Conservation (phyloP, 2,113 vertebrate species). For the Gopherus evgoodei region DNA sequence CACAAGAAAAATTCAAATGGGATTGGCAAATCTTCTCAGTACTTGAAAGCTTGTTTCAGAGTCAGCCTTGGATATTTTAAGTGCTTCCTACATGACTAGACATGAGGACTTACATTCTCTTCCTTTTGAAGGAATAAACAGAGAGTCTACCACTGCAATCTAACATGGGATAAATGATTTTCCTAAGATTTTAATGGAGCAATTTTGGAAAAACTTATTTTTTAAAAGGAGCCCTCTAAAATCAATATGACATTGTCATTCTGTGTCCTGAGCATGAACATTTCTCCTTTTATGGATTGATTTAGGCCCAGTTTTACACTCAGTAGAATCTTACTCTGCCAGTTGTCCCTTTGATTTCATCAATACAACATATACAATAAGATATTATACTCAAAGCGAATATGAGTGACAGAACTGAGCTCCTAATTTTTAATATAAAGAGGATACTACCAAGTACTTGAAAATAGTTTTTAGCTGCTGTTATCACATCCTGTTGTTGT, state of each 20-base stretch:
- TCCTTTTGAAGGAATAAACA: constrained; percentile 20
- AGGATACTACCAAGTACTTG: neutral
- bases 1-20: constrained; percentile 59
- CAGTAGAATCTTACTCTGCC: neutral
- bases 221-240: neutral
- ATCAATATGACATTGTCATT: neutral
- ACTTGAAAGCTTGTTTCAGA: constrained; percentile 56
- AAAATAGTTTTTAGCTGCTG: neutral
- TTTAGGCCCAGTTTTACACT: neutral
- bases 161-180: constrained; percentile 3
- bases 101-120: neutral
- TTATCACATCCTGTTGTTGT: neutral
- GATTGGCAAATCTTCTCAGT: constrained; percentile 57
- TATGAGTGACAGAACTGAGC: neutral
- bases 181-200: constrained; percentile 19
- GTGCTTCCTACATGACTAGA: constrained; percentile 1
- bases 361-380: neutral
- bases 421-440: neutral
- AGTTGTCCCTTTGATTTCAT: neutral
- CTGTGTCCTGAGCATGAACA: neutral
- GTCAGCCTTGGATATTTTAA: constrained; percentile 48
- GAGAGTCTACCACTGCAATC: neutral
- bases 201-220: neutral
- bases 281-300: neutral
- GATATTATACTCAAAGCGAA: neutral